Evolutionary conservation across 2,797 vertebrate species (phyloP).

Genomic region (Sphenodon punctatus): DNA sequence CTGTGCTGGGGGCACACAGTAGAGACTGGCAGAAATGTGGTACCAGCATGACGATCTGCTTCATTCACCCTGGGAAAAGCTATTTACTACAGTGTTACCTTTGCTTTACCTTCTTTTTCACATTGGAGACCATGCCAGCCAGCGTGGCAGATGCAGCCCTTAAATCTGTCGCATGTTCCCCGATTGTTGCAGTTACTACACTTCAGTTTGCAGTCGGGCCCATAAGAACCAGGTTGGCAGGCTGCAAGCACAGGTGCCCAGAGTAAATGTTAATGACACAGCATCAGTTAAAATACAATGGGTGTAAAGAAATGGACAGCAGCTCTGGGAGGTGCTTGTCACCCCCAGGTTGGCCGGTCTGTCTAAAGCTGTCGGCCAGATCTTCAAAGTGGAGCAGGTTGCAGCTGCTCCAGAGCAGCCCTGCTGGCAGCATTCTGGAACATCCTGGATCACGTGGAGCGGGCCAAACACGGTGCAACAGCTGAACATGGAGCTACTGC

Average conservation of each 20-base stretch:
- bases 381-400: no score
- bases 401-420: no score
- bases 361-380: no score
- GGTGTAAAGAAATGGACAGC: no score
- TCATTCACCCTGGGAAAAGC: not conserved
- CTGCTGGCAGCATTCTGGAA: no score
- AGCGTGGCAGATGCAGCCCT: slow-evolving; percentile 80
- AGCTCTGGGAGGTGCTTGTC: no score
- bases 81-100: slow-evolving; percentile 74
- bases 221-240: slow-evolving; percentile 81
- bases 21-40: not conserved
- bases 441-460: no score
- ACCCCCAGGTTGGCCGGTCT: no score
- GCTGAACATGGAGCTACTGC: no score
- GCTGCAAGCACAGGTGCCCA: slow-evolving; percentile 68
- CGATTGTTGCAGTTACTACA: slow-evolving; percentile 77
- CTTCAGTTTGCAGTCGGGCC: slow-evolving; percentile 82
- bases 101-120: slow-evolving; percentile 85
- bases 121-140: slow-evolving; percentile 81
- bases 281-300: not conserved
- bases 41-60: not conserved
- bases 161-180: slow-evolving; percentile 82
- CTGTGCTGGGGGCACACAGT: no score
- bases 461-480: no score
- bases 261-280: not conserved